A percentile compares a stretch with the other conserved stretches of the same genome.
These are phyloP conservation scores for Sus cebifrons DNA, from an alignment of 2,797 vertebrate species.

Conservation along the genomic window DNA sequence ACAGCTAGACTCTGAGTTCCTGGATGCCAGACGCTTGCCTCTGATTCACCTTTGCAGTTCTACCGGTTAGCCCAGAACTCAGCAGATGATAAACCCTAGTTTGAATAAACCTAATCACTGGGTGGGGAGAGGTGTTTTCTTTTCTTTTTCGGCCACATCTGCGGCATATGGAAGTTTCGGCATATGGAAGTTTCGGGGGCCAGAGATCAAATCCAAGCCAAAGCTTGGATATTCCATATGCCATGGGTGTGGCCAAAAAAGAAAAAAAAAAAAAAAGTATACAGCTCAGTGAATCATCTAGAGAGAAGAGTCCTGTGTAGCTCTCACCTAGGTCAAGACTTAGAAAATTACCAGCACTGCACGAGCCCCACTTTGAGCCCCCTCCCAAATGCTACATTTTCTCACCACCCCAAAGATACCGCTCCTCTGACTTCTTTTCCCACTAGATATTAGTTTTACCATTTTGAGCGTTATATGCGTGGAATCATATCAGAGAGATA, in stretches of 20 bases:
- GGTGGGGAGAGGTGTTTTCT: background rate
- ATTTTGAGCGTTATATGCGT: background rate
- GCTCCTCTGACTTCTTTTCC: background rate
- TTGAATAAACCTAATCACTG: background rate
- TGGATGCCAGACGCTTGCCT: background rate
- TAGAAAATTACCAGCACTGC: background rate
- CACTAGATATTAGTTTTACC: background rate
- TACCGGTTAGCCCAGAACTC: background rate
- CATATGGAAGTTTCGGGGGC: no score
- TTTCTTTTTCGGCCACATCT: no score
- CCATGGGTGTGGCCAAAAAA: no score
- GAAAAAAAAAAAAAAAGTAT: background rate
- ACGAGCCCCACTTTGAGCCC: background rate
- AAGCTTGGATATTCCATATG: no score
- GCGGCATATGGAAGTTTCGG: no score
- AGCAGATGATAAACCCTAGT: background rate
- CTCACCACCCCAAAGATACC: background rate
- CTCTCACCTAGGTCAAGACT: background rate
- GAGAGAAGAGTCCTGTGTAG: background rate
- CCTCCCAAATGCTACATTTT: background rate
- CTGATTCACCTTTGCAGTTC: conserved; percentile 19
- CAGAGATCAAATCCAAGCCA: no score
- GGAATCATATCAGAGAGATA: background rate
- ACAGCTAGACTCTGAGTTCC: background rate
- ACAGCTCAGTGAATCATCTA: background rate